Conservation (phyloP, 2,888 invertebrate species). For the Cyrtodaria siliqua region DNA sequence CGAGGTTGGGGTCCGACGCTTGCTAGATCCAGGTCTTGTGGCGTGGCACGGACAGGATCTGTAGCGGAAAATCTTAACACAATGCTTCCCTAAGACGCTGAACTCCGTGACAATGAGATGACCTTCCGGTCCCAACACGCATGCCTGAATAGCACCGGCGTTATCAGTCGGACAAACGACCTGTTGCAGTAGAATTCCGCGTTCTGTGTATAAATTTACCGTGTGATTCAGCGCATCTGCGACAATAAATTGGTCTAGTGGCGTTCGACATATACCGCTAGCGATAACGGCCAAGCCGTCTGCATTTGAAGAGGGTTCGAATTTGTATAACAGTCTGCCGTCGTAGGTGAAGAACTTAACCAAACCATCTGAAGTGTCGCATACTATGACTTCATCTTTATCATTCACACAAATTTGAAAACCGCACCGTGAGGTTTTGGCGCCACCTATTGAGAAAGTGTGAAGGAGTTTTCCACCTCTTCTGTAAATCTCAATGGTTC, state of each 20-base stretch:
- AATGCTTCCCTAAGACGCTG: constrained; percentile 79
- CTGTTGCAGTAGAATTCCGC: constrained; percentile 75
- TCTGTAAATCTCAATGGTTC: constrained; percentile 75
- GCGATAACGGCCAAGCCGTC: constrained; percentile 77
- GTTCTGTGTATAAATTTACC: constrained; percentile 79
- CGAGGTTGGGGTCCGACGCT: constrained; percentile 72
- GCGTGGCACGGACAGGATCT: constrained; percentile 78
- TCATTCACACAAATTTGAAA: constrained; percentile 72
- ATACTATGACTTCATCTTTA: constrained; percentile 77
- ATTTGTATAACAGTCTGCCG: constrained; percentile 74
- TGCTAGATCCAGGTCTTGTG: constrained; percentile 75
- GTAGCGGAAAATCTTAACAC: constrained; percentile 82
- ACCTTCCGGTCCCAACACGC: constrained; percentile 82
- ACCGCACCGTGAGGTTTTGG: constrained; percentile 38
- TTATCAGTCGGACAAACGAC: constrained; percentile 79
- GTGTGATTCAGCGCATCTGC: constrained; percentile 81
- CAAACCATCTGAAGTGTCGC: constrained; percentile 72
- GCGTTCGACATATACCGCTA: constrained; percentile 76
- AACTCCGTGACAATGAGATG: constrained; percentile 81
- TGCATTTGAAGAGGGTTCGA: constrained; percentile 68
- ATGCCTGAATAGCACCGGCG: constrained; percentile 77
- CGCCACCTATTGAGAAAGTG: constrained; percentile 59
- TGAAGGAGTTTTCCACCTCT: constrained; percentile 70
- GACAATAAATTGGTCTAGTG: constrained; percentile 76
- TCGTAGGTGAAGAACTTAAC: constrained; percentile 76